Evolutionary conservation across 2,888 invertebrate species (phyloP).

Genomic region (Acanthosoma haemorrhoidale): DNA sequence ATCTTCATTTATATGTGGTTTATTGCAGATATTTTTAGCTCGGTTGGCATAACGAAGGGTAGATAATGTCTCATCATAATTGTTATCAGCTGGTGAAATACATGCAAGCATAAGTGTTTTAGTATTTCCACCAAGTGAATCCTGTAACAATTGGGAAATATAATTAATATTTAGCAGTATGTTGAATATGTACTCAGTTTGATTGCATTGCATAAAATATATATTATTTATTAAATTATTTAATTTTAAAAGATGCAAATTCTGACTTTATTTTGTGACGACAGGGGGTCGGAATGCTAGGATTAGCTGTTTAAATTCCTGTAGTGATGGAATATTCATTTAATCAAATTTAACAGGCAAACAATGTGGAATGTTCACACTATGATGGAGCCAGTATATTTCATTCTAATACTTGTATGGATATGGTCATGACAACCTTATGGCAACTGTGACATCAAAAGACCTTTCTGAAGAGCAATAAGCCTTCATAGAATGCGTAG

Average conservation of each 20-base stretch:
- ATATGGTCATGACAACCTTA: no score
- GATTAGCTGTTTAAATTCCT: no score
- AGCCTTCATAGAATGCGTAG: no score
- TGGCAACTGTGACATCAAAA: no score
- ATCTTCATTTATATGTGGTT: slow-evolving; percentile 80
- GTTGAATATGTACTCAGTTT: not conserved
- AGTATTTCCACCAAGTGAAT: slow-evolving; percentile 80
- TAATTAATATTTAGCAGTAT: not conserved
- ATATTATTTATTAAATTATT: not conserved
- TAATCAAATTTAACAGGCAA: no score
- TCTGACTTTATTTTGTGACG: no score
- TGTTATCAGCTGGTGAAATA: slow-evolving; percentile 73
- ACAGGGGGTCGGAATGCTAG: no score
- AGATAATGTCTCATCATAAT: slow-evolving; percentile 77
- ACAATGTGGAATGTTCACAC: no score
- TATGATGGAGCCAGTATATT: no score
- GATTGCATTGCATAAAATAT: not conserved
- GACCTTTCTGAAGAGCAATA: no score
- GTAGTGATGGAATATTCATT: no score
- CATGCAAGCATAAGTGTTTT: slow-evolving; percentile 85
- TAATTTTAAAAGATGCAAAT: not conserved
- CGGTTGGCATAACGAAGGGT: slow-evolving; percentile 78
- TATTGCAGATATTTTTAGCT: slow-evolving; percentile 81
- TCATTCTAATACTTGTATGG: no score
- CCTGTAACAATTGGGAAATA: slow-evolving; percentile 47